These are phyloP conservation scores for Nipponia nippon DNA, from an alignment of 2,113 vertebrate species.

Conservation along the genomic window DNA sequence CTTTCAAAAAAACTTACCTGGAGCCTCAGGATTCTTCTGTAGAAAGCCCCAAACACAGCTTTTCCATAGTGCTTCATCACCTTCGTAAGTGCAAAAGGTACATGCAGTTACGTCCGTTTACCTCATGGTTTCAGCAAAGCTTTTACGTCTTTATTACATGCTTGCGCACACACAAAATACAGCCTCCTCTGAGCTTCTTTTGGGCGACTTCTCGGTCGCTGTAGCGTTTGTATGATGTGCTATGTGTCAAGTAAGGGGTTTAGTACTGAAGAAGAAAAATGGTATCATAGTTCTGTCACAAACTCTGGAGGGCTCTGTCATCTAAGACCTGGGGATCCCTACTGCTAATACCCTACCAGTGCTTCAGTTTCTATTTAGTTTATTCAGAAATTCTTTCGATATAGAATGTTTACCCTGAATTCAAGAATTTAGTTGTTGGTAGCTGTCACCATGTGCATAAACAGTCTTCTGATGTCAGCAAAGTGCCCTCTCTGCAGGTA, in stretches of 20 bases:
- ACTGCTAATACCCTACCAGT: not conserved
- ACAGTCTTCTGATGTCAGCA: not conserved
- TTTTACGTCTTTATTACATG: not conserved
- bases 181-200: not conserved
- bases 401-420: not conserved
- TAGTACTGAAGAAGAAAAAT: not conserved
- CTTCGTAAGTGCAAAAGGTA: not conserved
- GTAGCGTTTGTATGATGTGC: not conserved
- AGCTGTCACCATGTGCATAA: not conserved
- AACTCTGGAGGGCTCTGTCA: not conserved
- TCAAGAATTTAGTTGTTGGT: not conserved
- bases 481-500: not conserved
- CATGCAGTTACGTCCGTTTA: rapidly evolving
- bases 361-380: not conserved
- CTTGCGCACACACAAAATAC: rapidly evolving
- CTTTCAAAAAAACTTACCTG: not conserved
- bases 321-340: not conserved
- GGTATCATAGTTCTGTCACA: not conserved
- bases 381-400: not conserved
- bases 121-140: not conserved
- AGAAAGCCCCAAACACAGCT: not conserved
- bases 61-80: not conserved
- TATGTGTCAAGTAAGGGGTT: not conserved
- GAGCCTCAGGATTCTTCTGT: not conserved
- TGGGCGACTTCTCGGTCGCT: rapidly evolving